phyloP scores from a whole-genome alignment of 1,140 invertebrate species.

The Eubasilissa regina region DNA sequence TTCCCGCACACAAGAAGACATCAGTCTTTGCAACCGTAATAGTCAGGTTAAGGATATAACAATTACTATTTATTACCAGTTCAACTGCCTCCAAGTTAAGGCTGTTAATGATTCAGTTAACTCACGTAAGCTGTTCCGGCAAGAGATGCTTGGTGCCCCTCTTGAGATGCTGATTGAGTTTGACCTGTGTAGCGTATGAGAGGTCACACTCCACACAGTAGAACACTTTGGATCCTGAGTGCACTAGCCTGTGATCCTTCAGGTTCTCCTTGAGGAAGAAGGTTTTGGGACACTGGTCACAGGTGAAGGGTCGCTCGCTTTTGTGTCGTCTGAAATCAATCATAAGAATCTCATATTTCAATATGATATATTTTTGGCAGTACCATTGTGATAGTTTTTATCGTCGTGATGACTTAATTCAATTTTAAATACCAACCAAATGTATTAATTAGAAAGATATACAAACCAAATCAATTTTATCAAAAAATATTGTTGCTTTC shows the following conservation, averaged over 20 bases:
- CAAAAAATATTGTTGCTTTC: no score
- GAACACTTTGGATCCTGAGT: conserved; percentile 44
- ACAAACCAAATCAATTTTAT: no score
- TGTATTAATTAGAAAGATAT: no score
- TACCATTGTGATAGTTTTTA: no score
- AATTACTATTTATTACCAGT: no score
- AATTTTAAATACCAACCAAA: no score
- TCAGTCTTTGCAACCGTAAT: no score
- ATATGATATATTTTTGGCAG: no score
- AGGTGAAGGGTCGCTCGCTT: conserved; percentile 49
- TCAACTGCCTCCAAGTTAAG: not conserved
- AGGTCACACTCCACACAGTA: conserved; percentile 57
- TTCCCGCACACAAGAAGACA: no score
- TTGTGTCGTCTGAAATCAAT: conserved; percentile 50
- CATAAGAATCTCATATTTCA: no score
- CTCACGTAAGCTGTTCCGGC: conserved; percentile 57
- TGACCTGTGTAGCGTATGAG: conserved; percentile 54
- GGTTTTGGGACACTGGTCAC: conserved; percentile 51
- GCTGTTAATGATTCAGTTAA: not conserved
- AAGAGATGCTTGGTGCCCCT: conserved; percentile 52
- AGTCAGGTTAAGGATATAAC: no score
- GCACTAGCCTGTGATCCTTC: conserved; percentile 51
- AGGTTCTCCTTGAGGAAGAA: conserved; percentile 55
- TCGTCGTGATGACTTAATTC: no score
- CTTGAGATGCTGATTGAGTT: conserved; percentile 57